Evolutionary conservation across 1,140 invertebrate genomes (phyloP).

Genomic region (silkworm (Bombyx mori)): ASM3026992v2 NC_085107.1:13060001-13060500

Average conservation of each 20-base stretch:
- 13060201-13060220: conserved; percentile 42
- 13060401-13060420: no score
- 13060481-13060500: no score
- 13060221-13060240: conserved; percentile 42
- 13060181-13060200: conserved; percentile 44
- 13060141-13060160: conserved; percentile 41
- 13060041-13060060: background rate
- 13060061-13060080: conserved; percentile 52
- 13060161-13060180: conserved; percentile 47
- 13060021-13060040: background rate
- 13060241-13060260: conserved; percentile 7
- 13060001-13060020: background rate
- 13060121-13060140: conserved; percentile 48
- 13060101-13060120: conserved; percentile 31
- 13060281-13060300: no score
- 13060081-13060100: conserved; percentile 31
- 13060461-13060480: no score
- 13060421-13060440: no score
- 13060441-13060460: no score
- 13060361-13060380: no score
- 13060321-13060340: no score
- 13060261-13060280: no score
- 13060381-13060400: no score
- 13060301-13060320: no score
- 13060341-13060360: no score